Conservation (phyloP, 1,140 invertebrate genomes). For the Neodiprion fabricii region DNA sequence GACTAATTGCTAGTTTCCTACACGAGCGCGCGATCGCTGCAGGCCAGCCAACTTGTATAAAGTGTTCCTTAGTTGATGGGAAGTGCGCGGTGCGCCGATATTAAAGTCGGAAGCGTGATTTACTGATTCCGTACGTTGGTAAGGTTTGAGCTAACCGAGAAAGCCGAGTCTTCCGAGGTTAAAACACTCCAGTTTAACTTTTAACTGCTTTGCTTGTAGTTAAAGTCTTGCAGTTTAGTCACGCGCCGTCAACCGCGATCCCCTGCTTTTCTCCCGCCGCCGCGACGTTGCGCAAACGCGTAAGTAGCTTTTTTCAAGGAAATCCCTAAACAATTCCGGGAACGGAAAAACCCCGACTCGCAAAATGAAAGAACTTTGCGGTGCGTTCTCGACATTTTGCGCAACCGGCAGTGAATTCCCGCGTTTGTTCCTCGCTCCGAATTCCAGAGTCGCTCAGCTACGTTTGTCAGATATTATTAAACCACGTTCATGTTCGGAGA, state of each 20-base stretch:
- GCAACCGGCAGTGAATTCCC: no score
- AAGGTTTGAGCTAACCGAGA: neutral
- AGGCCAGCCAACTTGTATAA: conserved; percentile 4
- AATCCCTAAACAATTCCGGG: no score
- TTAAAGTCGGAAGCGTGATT: conserved; percentile 1
- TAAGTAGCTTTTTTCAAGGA: no score
- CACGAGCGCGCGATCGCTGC: neutral
- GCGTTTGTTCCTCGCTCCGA: no score
- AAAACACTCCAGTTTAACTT: conserved; percentile 1
- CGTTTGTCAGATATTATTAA: conserved; percentile 6
- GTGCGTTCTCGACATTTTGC: no score
- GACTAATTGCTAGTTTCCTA: neutral
- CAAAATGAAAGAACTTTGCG: no score
- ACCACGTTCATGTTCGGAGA: neutral
- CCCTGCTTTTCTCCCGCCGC: neutral
- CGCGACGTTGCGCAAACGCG: no score
- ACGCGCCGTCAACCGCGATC: neutral
- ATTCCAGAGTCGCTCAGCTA: neutral
- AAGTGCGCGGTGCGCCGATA: neutral
- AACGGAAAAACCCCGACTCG: no score
- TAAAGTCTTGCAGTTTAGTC: conserved; percentile 5
- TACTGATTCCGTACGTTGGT: neutral
- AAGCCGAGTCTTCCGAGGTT: neutral
- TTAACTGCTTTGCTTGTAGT: conserved; percentile 2
- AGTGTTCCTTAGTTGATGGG: neutral